A percentile compares a stretch with the other conserved stretches of the same genome.
These are phyloP conservation scores for Leucosticte australis DNA, from an alignment of 2,113 vertebrate species.

Conservation along the genomic window DNA sequence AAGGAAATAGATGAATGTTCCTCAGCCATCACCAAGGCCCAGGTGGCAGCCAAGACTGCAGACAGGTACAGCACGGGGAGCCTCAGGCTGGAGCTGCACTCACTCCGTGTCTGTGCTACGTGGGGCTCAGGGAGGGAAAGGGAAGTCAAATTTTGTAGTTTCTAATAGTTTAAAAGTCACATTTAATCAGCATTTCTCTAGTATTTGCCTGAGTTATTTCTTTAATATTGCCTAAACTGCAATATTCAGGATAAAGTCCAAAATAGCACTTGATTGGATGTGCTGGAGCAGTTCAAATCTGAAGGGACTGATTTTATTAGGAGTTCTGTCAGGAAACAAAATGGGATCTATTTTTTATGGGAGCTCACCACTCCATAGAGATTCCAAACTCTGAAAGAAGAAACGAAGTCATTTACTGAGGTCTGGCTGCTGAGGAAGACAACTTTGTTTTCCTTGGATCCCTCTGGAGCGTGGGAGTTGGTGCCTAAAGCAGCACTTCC, in stretches of 20 bases:
- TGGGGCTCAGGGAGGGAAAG: neutral
- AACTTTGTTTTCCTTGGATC: neutral
- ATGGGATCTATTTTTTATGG: neutral
- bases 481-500: neutral
- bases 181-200: neutral
- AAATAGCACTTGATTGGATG: neutral
- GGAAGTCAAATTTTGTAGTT: fast-evolving
- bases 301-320: neutral
- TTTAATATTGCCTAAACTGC: neutral
- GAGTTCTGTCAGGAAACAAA: neutral
- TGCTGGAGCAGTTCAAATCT: neutral
- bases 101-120: fast-evolving
- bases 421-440: neutral
- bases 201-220: neutral
- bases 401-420: neutral
- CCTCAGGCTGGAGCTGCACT: neutral
- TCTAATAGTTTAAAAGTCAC: neutral
- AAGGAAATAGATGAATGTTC: conserved; percentile 86
- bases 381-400: neutral
- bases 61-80: conserved; percentile 69
- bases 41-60: conserved; percentile 90
- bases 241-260: neutral
- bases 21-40: conserved; percentile 89
- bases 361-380: neutral
- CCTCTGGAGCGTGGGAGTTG: neutral